Base-by-base conservation (phyloP, 2,797 vertebrate species). In the Clarias pachynema region DNA sequence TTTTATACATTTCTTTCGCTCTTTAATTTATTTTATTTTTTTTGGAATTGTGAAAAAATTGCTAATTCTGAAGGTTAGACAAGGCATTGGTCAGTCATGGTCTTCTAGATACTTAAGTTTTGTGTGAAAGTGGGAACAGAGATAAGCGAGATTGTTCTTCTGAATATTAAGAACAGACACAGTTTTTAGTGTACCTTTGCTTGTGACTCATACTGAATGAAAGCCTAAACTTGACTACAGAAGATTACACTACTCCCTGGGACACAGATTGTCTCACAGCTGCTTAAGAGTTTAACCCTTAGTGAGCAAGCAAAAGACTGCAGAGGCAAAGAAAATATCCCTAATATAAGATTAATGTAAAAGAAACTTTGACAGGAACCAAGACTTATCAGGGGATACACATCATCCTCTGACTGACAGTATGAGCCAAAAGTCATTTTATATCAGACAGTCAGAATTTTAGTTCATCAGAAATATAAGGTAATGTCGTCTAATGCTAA, bases 341-440 rank as follows among this genome's bases (percentile, higher is more conserved):
- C 40, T 73, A 26, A 73, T 26, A 49, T 53, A 53, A 24, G 15
- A n/a, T 26, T n/a, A 53, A 73, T 73, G 12, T 5, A 72, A n/a
- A 53, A 74, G 69, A 72, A 44, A 40, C 69, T 40, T 72, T 72
- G 34, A 69, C 68, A 4, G 24, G 70, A 53, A 73, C 70, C 24
- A 73, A 73, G 53, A 18, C 44, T 56, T 7, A 29, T n/a, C 72
- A 18, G n/a, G 3, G 72, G 6, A 74, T 53, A 16, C 18, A 15
- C 37, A 44, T 6, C 37, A 9, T 49, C 44, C 15, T 73, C 22
- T 53, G 24, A 74, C n/a, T 49, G 6, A 53, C 24, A 26, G 2
- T 4, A 18, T 53, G 72, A 70, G 18, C 20, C 37, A 44, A n/a
- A 9, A 40, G 20, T 40, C 4, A 5, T 40, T 70, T 70, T 70